Conservation (phyloP, 64 coral and sea anemone genomes). For the Porites lutea region DNA sequence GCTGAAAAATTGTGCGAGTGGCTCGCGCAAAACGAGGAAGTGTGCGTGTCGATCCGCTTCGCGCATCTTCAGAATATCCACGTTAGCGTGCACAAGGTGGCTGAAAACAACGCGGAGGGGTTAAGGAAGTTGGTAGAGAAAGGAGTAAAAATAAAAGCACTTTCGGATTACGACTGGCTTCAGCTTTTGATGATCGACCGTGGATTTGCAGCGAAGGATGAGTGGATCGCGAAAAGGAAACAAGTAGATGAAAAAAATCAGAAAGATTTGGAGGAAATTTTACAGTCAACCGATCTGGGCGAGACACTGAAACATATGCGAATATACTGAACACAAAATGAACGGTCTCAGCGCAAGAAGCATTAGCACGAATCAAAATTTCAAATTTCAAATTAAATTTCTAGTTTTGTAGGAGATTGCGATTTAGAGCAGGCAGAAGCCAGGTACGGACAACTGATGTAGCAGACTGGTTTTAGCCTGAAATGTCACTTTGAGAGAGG, state of each 20-base stretch:
- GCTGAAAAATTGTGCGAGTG: conserved; percentile 35
- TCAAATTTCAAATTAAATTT: too few relatives aligned
- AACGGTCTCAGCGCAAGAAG: background rate
- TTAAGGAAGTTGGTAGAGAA: conserved; percentile 34
- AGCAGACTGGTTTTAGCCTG: background rate
- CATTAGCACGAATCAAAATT: too few relatives aligned
- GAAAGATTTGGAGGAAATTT: conserved; percentile 40
- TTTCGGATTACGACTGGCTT: conserved; percentile 53
- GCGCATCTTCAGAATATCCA: conserved; percentile 51
- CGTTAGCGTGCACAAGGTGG: conserved; percentile 31
- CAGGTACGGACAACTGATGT: too few relatives aligned
- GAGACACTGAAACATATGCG: conserved; percentile 36
- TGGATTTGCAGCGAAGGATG: conserved; percentile 52
- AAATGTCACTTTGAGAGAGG: background rate
- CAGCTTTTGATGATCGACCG: conserved; percentile 55
- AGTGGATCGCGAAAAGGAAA: conserved; percentile 54
- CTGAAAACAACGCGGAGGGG: conserved; percentile 32
- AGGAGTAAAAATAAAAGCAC: background rate
- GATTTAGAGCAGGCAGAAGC: background rate
- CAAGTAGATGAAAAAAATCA: conserved; percentile 54
- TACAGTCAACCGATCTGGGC: conserved; percentile 33
- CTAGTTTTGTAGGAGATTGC: background rate
- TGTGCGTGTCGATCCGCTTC: conserved; percentile 47
- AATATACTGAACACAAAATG: background rate
- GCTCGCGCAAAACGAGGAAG: conserved; percentile 25